Percentiles rank a stretch among this genome's conserved stretches.
Evolutionary conservation across 1,140 invertebrate species (phyloP).

Genomic region (Cydia fagiglandana): DNA sequence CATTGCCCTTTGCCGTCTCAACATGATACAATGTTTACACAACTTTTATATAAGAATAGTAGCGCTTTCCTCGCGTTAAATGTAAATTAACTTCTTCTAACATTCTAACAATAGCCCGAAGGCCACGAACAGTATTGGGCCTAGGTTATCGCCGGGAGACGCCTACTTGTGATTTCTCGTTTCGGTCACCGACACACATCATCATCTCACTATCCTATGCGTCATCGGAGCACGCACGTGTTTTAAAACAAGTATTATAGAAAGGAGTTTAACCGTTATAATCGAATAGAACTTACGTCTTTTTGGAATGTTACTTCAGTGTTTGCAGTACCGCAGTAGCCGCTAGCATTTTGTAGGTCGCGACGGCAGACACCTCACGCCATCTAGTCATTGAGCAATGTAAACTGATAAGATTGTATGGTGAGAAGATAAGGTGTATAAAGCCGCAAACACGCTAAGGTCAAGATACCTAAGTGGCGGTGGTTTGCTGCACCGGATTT

Average conservation of each 20-base stretch:
- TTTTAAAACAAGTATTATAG: neutral
- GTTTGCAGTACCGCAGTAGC: constrained; percentile 11
- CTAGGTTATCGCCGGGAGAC: neutral
- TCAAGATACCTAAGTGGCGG: constrained; percentile 22
- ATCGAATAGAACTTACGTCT: neutral
- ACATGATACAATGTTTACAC: too few relatives aligned
- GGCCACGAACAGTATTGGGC: neutral
- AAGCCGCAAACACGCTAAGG: constrained; percentile 20
- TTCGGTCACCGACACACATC: constrained; percentile 17
- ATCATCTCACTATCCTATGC: neutral
- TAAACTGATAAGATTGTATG: constrained; percentile 27
- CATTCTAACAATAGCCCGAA: constrained; percentile 9
- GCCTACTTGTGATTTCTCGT: constrained; percentile 2
- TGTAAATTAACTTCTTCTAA: neutral
- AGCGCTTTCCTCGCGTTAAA: too few relatives aligned
- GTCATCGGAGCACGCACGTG: constrained; percentile 4
- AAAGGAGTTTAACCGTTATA: neutral
- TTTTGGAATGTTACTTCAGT: neutral
- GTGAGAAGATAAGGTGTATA: neutral
- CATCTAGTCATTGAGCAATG: neutral
- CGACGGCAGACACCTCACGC: neutral
- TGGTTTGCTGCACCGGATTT: neutral
- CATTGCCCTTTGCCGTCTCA: too few relatives aligned
- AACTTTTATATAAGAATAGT: too few relatives aligned
- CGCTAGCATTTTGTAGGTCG: constrained; percentile 22